Evolutionary conservation across 2,888 invertebrate species (phyloP).

Genomic region (Chrysopilus asiliformis): DNA sequence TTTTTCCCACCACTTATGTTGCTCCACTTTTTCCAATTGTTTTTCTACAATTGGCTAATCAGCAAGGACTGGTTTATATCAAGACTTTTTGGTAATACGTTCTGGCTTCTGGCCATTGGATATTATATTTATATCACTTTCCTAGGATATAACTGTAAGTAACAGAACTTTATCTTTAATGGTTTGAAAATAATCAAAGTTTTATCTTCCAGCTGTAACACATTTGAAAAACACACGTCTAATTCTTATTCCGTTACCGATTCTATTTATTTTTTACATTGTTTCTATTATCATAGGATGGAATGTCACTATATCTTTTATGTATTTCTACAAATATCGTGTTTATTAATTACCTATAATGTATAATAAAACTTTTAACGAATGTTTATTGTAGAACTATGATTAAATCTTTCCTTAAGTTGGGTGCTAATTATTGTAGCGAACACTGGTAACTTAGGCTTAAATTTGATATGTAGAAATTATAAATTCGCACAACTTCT

Average conservation of each 20-base stretch:
- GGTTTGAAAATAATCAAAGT: not conserved
- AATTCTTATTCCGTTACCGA: conserved; percentile 71
- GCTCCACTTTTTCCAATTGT: conserved; percentile 82
- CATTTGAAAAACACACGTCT: conserved; percentile 73
- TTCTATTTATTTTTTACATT: conserved; percentile 62
- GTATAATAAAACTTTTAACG: too few species aligned
- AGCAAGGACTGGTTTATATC: conserved; percentile 59
- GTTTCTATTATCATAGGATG: conserved; percentile 62
- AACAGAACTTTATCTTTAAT: conserved; percentile 6
- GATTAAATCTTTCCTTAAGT: too few species aligned
- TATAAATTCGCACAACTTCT: too few species aligned
- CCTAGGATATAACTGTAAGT: conserved; percentile 87
- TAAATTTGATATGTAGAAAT: too few species aligned
- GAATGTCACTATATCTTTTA: conserved; percentile 72
- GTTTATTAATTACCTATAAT: too few species aligned
- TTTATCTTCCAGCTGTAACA: conserved; percentile 56
- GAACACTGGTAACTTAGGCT: too few species aligned
- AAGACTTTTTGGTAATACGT: conserved; percentile 75
- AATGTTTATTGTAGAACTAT: too few species aligned
- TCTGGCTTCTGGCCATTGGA: conserved; percentile 80
- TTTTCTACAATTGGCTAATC: conserved; percentile 74
- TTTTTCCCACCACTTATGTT: conserved; percentile 94
- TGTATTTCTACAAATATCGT: conserved; percentile 74
- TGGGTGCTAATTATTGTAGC: too few species aligned
- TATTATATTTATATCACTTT: conserved; percentile 97